phyloP scores from a whole-genome alignment of 2,797 vertebrate species.

The Acanthurus lineatus region DNA sequence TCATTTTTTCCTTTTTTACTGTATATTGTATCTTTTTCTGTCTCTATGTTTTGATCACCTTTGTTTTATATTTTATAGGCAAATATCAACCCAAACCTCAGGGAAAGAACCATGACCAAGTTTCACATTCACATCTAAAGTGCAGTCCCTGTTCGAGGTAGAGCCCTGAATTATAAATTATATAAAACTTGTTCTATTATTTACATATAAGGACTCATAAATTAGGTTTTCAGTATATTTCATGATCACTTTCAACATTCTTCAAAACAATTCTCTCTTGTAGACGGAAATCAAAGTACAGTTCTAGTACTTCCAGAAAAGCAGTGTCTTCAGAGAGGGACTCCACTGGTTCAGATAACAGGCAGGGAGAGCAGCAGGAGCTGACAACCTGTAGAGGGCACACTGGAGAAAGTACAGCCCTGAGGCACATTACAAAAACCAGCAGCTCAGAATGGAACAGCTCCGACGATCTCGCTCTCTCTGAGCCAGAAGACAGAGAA shows the following conservation, averaged over 20 bases:
- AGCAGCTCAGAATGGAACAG: constrained; percentile 90
- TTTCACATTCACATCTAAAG: constrained; percentile 84
- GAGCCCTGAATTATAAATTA: constrained; percentile 12
- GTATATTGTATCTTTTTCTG: neutral
- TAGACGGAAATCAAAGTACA: constrained; percentile 84
- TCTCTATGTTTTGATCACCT: constrained; percentile 35
- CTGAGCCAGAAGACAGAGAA: constrained; percentile 87
- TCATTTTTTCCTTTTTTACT: neutral
- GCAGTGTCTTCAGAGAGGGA: constrained; percentile 75
- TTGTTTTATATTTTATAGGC: constrained; percentile 69
- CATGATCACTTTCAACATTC: constrained; percentile 3
- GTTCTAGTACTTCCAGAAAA: constrained; percentile 76
- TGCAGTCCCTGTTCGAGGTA: constrained; percentile 91
- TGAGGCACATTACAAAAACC: constrained; percentile 83
- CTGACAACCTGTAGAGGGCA: constrained; percentile 69
- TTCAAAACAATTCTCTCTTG: constrained; percentile 23
- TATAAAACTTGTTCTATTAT: neutral
- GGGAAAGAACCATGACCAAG: constrained; percentile 86
- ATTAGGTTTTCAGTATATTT: neutral
- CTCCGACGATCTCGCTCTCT: constrained; percentile 85
- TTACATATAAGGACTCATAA: neutral
- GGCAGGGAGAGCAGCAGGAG: constrained; percentile 77
- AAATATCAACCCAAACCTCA: constrained; percentile 84
- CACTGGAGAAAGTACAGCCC: constrained; percentile 69
- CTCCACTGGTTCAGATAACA: constrained; percentile 64